A percentile compares a stretch with the other conserved stretches of the same genome.
These are phyloP conservation scores for Alsophila aescularia DNA, from an alignment of 2,888 invertebrate species.

Conservation along the genomic window DNA sequence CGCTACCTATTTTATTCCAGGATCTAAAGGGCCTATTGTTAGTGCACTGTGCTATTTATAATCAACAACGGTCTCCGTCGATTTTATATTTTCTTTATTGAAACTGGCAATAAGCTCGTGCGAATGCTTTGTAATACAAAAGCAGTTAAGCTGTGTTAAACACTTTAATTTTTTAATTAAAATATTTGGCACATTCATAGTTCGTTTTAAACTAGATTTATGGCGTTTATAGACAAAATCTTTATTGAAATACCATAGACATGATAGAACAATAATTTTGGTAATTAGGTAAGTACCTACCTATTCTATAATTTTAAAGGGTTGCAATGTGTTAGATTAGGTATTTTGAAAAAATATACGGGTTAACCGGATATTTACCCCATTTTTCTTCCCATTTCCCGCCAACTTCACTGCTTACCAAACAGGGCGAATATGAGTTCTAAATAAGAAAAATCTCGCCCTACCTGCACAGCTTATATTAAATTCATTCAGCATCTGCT, in stretches of 20 bases:
- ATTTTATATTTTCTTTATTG: slow-evolving; percentile 42
- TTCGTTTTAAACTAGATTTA: too few relatives aligned
- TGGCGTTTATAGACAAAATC: too few relatives aligned
- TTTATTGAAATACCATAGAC: too few relatives aligned
- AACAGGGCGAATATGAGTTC: not conserved
- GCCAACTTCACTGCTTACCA: not conserved
- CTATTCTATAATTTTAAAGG: too few relatives aligned
- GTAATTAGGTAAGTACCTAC: too few relatives aligned
- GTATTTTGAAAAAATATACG: too few relatives aligned
- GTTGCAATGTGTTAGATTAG: too few relatives aligned
- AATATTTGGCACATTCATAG: too few relatives aligned
- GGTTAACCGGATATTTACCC: too few relatives aligned
- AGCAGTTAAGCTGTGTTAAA: not conserved
- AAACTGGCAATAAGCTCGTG: not conserved
- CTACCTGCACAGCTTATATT: slow-evolving; percentile 25
- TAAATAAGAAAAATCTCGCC: slow-evolving; percentile 11
- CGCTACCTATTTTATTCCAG: slow-evolving; percentile 62
- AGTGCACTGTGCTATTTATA: slow-evolving; percentile 55
- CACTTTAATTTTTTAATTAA: too few relatives aligned
- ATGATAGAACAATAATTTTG: too few relatives aligned
- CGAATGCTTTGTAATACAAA: not conserved
- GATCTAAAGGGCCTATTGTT: slow-evolving; percentile 65
- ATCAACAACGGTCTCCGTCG: slow-evolving; percentile 37
- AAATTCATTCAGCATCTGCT: slow-evolving; percentile 33
- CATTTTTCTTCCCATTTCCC: not conserved